Evolutionary conservation across 2,113 vertebrate species (phyloP), one percentile per base, ranked within the genome.

Genomic region (Phocoena phocoena): DNA sequence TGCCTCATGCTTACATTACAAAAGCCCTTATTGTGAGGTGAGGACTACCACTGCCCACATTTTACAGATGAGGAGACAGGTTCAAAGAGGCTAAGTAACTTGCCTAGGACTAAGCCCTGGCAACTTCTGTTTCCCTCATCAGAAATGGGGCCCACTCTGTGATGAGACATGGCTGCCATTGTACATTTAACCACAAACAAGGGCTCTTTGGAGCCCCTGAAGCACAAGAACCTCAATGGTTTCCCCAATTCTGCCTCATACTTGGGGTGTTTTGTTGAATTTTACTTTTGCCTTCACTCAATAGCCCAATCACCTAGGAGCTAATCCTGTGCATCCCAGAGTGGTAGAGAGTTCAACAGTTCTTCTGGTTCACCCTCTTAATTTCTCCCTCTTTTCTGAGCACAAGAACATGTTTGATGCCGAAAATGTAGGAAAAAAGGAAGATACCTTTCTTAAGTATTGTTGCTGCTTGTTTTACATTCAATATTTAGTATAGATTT

Each of bases 351-450:
- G 36, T 86, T 67, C 38, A 77, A n/a, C 44, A 55, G 33, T 28
- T 92, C 80, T 83, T 87, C 36, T 74, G 53, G 31, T 65, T 79
- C 63, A 63, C 7, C 8, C 5, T 80, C 47, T 73, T 87, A 81
- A 88, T 93, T 88, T 93, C 50, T 89, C 77, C 26, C 12, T 76
- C 68, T 91, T 77, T 88, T 94, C n/a, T 90, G 58, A 92, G 50
- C 65, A 88, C 47, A 92, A 88, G 82, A 89, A 47, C 25, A 93
- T 6, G 8, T 65, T 83, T 79, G 50, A 88, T 70, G 23, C 50
- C 62, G 58, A 95, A 95, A 95, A 68, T 55, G 4, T 9, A 67
- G 62, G 50, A 6, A 18, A 36, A 36, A 67, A 50, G 15, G 28
- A 68, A 90, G 87, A 76, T 53, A 50, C 18, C 89, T 95, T 44